Evolutionary conservation across 30 jellyfish, hydroid and myxozoan species (phyloP), one percentile per base, ranked within the genome.

Genomic region (Nemopilema nomurai): DNA sequence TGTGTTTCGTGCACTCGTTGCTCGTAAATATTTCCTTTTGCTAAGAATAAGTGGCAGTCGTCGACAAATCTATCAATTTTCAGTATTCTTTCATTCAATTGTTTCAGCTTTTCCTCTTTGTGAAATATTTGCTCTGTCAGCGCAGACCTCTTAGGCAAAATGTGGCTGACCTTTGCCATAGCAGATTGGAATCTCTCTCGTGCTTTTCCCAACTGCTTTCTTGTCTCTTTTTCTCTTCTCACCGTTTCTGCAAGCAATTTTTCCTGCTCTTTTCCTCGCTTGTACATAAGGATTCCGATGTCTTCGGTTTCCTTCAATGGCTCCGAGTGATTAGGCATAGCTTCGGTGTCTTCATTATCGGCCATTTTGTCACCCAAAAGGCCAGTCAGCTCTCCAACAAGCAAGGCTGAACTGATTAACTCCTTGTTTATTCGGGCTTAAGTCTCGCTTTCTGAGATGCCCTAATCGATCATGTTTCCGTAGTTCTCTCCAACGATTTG

Each of bases 241-340:
- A 77, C 49, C 18, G 93, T 84, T 29, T 73, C 93, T 7, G 74
- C 71, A 4, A 84, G 79, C 65, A 51, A 79, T 25, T 65, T 51
- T 30, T 84, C 93, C 49, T 84, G 93, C 53, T 74, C 87, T 49
- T 73, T 84, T 27, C 75, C 93, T 41, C 93, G 49, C 70, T 74
- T 84, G 83, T 84, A 84, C 18, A 84, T 57, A 24, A 84, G 24
- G 83, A 84, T 62, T 27, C 87, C 49, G 19, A 84, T 84, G 64
- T 84, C 93, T 73, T 84, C 93, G 0, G 93, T 84, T 29, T 84
- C 93, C 53, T 81, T 69, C 82, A 84, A 23, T 18, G 93, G 93
- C 77, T 73, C 93, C 51, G 27, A 1, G 57, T 41, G 57, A 13
- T 41, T 41, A 3, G 6, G 57, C 6, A 41, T 41, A 6, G 6